Evolutionary conservation across 2,113 vertebrate genomes (phyloP).

Genomic region (Oreochromis tanganicae): DNA sequence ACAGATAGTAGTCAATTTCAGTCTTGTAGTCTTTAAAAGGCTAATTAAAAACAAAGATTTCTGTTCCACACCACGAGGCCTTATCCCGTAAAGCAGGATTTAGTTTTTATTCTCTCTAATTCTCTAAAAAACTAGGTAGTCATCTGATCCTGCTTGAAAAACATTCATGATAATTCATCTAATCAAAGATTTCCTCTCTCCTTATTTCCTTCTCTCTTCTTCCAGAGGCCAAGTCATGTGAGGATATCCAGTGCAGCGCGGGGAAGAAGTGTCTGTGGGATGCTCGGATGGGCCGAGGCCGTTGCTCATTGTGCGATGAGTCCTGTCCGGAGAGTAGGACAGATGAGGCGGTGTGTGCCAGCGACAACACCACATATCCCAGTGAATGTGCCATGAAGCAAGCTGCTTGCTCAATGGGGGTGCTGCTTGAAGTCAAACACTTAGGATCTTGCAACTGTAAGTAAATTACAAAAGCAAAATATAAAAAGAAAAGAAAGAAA

Average conservation of each 20-base stretch:
- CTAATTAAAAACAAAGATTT: not conserved
- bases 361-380: slow-evolving; percentile 95
- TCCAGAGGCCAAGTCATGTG: slow-evolving; percentile 96
- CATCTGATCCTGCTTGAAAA: slow-evolving; percentile 21
- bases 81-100: not conserved
- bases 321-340: slow-evolving; percentile 86
- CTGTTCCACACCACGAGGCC: not conserved
- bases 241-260: slow-evolving; percentile 90
- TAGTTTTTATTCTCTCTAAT: not conserved
- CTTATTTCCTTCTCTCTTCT: slow-evolving; percentile 12
- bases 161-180: slow-evolving; percentile 5
- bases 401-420: slow-evolving; percentile 89
- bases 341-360: slow-evolving; percentile 94
- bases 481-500: slow-evolving; percentile 66
- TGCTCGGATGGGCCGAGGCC: slow-evolving; percentile 86
- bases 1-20: slow-evolving; percentile 14
- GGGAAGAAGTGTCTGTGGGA: slow-evolving; percentile 98
- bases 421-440: slow-evolving; percentile 96
- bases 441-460: slow-evolving; percentile 99
- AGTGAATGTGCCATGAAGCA: slow-evolving; percentile 98
- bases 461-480: slow-evolving; percentile 77
- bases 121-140: not conserved
- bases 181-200: slow-evolving; percentile 24
- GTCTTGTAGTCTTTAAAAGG: slow-evolving; percentile 3
- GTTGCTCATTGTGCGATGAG: slow-evolving; percentile 88